Base-by-base conservation (phyloP, 2,888 invertebrate species). In the Geotrupes spiniger region DNA sequence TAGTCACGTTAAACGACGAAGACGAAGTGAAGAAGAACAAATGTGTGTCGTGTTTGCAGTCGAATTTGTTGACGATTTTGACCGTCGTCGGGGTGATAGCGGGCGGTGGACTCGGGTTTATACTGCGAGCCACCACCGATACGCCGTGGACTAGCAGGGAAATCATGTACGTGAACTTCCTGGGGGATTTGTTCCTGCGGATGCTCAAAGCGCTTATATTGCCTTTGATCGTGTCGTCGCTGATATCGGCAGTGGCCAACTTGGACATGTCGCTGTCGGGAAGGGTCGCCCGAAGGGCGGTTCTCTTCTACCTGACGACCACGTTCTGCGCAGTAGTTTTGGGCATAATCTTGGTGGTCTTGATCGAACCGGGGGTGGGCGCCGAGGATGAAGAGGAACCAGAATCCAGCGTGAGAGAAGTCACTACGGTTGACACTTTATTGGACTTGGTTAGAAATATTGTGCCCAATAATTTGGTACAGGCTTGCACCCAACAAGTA, bases 181-280 rank as follows among this genome's bases (percentile, higher is more conserved):
- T 81, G 1, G 87, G 87, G 16, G 85, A 87, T 63, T 70, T 89
- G 38, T 85, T 88, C 61, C 77, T 89, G 56, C 75, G 84, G 52
- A 86, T 87, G 83, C 75, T 89, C 43, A 86, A 87, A 69, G 80
- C 82, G 50, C 75, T 89, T 48, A 87, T 89, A 59, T 71, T 89
- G 39, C 89, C 89, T 1, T 76, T 89, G 52, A 83, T 88, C 51
- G 74, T 83, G n/a, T 76, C 82, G 1, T 82, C 82, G 9, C 76
- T 87, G 52, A 77, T 87, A 37, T 80, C 84, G 2, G 86, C 87
- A 11, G 80, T 87, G 53, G 85, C 85, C 9, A 80, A 80, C 36
- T 73, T 87, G 58, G 86, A 87, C 69, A 76, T 85, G 15, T 77
- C 76, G 29, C 72, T 87, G 26, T 85, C 85, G 10, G 83, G 84